These are phyloP conservation scores for Apis mellifera DNA, from an alignment of 1,140 invertebrate genomes.

Conservation along the genomic window Amel_HAv3.1 CM009944.2:9255501-9256000, in stretches of 20 bases:
- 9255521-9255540: constrained; percentile 25
- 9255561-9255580: constrained; percentile 37
- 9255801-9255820: constrained; percentile 27
- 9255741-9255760: constrained; percentile 63
- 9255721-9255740: constrained; percentile 49
- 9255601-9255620: constrained; percentile 22
- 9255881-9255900: constrained; percentile 60
- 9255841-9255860: constrained; percentile 63
- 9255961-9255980: constrained; percentile 62
- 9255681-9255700: constrained; percentile 54
- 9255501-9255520: constrained; percentile 46
- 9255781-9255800: not conserved
- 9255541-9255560: constrained; percentile 31
- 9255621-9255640: constrained; percentile 16
- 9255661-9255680: constrained; percentile 38
- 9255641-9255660: constrained; percentile 45
- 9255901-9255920: constrained; percentile 61
- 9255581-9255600: constrained; percentile 45
- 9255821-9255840: constrained; percentile 73
- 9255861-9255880: constrained; percentile 64
- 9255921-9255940: constrained; percentile 63
- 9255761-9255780: constrained; percentile 41
- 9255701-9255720: constrained; percentile 37
- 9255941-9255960: constrained; percentile 69
- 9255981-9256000: constrained; percentile 43